Conservation (phyloP, 2,113 vertebrate genomes). For the Carollia perspicillata region DNA sequence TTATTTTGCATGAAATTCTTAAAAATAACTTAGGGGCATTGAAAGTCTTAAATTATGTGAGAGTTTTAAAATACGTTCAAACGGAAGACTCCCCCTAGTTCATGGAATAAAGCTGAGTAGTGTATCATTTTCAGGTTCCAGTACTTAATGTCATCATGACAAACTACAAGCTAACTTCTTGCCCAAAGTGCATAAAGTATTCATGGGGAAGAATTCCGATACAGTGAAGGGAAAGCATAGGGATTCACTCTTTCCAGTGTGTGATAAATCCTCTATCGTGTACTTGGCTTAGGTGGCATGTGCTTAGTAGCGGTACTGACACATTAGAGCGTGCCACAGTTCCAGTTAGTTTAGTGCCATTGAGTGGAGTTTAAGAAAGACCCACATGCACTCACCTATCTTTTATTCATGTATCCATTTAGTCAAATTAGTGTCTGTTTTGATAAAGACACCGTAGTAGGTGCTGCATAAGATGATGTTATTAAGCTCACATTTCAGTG, state of each 20-base stretch:
- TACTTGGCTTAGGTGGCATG: not conserved
- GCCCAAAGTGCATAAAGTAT: not conserved
- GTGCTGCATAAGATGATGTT: not conserved
- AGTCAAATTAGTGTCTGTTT: slow-evolving; percentile 10
- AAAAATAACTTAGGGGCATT: not conserved
- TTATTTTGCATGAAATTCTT: slow-evolving; percentile 11
- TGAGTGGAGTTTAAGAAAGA: not conserved
- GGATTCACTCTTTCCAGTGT: not conserved
- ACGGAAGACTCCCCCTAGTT: not conserved
- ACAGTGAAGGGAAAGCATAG: not conserved
- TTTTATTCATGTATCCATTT: not conserved
- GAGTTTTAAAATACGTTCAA: not conserved
- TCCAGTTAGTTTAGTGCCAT: not conserved
- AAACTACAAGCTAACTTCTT: not conserved
- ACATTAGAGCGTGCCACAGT: not conserved
- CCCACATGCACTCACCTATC: not conserved
- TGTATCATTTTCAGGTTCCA: not conserved
- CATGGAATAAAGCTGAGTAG: not conserved
- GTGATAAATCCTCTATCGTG: not conserved
- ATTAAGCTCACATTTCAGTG: slow-evolving; percentile 9
- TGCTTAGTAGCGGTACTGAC: not conserved
- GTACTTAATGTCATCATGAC: not conserved
- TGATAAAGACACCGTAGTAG: not conserved
- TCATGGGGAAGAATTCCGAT: not conserved
- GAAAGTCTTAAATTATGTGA: slow-evolving; percentile 18